Base-by-base conservation (phyloP, 1,140 invertebrate genomes). In the Augochlora pura region DNA sequence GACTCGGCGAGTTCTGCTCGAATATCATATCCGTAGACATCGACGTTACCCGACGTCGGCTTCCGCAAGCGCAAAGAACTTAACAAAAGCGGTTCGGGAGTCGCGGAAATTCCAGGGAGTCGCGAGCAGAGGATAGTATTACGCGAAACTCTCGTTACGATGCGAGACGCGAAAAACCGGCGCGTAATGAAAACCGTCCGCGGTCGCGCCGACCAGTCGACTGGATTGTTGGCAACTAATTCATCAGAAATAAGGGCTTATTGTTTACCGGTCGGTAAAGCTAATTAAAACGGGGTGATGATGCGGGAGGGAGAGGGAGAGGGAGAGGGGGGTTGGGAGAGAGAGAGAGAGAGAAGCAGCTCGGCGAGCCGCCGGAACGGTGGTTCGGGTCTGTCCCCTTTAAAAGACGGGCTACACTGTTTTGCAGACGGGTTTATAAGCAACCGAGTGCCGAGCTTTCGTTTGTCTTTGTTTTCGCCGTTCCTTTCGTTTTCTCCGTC, bases 171-270 rank as follows among this genome's bases (percentile, higher is more conserved):
- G 57, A 67, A 75, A n/a, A 62, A 64, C 60, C 54, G 68, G 60
- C 16, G 32, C 39, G 71, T 72, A 72, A 83, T 83, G 77, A 85
- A 85, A 84, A 79, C 79, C 21, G 42, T 42, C 25, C 18, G 62
- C 27, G 14, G 39, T 46, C 52, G 69, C 27, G 46, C 16, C 64
- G 46, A 57, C 57, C 70, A 49, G 42, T 27, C 59, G 32, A 18
- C 23, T 38, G 63, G 70, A 84, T 84, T 84, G 79, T 88, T 84
- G 74, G 67, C 72, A 88, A 88, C 86, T 87, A 86, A 88, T 88
- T 87, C 80, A 71, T 84, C 71, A 84, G 86, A 86, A 88, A 86
- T 80, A 80, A 84, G 73, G 70, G 68, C 76, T 83, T 79, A 81
- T 87, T 86, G 86, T 87, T 86, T 87, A 87, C 77, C 77, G 63